phyloP scores from a whole-genome alignment of 1,140 invertebrate genomes.

The Gonioctena quinquepunctata region DNA sequence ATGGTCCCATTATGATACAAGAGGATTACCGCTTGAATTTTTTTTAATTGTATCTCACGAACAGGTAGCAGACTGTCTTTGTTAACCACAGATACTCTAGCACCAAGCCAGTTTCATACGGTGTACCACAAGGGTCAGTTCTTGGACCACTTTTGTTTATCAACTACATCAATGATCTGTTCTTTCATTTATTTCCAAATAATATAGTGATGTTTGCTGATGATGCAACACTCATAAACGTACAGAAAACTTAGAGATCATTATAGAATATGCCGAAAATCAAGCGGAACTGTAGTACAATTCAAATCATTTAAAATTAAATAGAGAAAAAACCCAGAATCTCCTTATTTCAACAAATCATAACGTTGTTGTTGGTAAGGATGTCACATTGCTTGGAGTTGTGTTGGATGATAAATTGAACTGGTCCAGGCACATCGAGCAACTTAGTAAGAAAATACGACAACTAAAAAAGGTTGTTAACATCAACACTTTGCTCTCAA shows the following conservation, averaged over 20 bases:
- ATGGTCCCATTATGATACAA: neutral
- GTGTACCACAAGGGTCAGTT: constrained; percentile 1
- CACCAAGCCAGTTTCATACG: constrained; percentile 1
- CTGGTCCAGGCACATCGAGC: no score
- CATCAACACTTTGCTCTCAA: no score
- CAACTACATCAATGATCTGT: neutral
- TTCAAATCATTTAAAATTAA: no score
- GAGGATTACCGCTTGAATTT: neutral
- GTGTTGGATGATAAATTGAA: no score
- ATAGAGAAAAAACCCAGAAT: no score
- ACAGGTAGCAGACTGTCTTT: neutral
- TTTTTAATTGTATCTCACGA: neutral
- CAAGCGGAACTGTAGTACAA: no score
- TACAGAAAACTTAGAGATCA: neutral
- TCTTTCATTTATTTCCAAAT: neutral
- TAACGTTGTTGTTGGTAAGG: neutral
- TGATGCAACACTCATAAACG: neutral
- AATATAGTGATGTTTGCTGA: constrained; percentile 4
- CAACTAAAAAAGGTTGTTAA: no score
- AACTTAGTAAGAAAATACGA: no score
- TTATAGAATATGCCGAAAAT: neutral
- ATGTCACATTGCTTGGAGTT: no score
- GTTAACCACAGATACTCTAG: no score
- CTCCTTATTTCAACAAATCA: neutral
- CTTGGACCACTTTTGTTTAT: neutral